Percentiles rank a stretch among this genome's conserved stretches.
These are phyloP conservation scores for Diadophis punctatus DNA, from an alignment of 2,113 vertebrate genomes.

Conservation along the genomic window DNA sequence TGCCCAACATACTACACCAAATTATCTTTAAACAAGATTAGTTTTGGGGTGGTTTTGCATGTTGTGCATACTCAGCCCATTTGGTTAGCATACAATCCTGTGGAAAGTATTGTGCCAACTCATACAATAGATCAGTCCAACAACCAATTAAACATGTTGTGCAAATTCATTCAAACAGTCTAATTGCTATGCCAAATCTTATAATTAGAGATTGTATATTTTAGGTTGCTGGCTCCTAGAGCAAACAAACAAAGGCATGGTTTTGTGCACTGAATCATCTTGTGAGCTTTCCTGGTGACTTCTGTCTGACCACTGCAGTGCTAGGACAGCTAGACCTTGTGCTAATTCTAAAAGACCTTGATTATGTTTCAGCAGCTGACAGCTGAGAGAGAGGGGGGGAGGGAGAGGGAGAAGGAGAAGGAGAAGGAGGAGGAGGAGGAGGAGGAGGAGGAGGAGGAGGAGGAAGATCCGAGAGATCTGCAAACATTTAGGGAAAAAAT, in stretches of 20 bases:
- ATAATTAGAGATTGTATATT: not conserved
- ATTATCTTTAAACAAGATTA: not conserved
- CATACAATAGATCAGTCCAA: not conserved
- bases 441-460: rapidly evolving
- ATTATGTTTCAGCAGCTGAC: not conserved
- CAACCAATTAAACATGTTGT: not conserved
- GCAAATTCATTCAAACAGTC: not conserved
- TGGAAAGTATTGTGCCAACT: not conserved
- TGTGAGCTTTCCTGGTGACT: not conserved
- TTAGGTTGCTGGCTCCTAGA: not conserved
- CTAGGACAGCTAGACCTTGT: not conserved
- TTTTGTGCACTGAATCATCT: not conserved
- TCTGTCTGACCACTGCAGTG: not conserved
- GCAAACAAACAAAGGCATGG: not conserved
- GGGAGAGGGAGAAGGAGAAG: rapidly evolving
- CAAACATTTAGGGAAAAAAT: not conserved
- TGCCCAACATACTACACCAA: not conserved
- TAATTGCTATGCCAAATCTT: not conserved
- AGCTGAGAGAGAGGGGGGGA: not conserved
- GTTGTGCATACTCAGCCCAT: not conserved
- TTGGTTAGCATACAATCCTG: not conserved
- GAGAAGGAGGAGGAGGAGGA: too few relatives aligned
- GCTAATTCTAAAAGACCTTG: not conserved
- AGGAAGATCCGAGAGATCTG: not conserved
- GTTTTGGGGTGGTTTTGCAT: not conserved